Evolutionary conservation across 2,113 vertebrate genomes (phyloP).

Genomic region (Ictidomys tridecemlineatus): DNA sequence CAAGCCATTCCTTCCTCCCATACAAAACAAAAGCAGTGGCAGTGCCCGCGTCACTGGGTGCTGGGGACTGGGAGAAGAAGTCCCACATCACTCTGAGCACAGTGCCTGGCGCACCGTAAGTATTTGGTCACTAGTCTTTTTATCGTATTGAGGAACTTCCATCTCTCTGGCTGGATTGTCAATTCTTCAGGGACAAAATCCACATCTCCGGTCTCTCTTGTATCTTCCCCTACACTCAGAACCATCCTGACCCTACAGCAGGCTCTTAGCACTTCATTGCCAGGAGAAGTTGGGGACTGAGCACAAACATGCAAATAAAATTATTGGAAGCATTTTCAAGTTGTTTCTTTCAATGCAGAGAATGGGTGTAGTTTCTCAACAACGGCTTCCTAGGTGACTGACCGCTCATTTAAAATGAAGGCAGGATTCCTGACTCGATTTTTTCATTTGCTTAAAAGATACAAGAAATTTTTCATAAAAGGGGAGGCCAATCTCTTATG

Average conservation of each 20-base stretch:
- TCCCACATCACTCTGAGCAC: neutral
- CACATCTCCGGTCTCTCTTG: neutral
- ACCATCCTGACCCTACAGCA: neutral
- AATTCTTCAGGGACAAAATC: neutral
- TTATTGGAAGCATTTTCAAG: neutral
- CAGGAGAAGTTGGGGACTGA: neutral
- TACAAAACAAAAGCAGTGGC: neutral
- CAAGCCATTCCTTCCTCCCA: neutral
- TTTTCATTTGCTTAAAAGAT: neutral
- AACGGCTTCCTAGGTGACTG: neutral
- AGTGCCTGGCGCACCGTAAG: neutral
- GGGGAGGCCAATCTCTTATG: neutral
- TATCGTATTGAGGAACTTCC: neutral
- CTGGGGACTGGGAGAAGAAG: too few species aligned
- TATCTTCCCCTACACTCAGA: neutral
- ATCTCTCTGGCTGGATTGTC: neutral
- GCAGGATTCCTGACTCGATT: neutral
- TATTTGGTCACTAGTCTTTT: neutral
- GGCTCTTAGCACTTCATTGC: neutral
- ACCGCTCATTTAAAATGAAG: neutral
- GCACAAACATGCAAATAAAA: slow-evolving; percentile 12
- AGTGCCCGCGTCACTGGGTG: neutral
- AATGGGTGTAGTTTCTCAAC: neutral
- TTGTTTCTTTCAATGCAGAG: neutral
- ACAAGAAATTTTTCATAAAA: neutral